Evolutionary conservation across 2,113 vertebrate species (phyloP).

Genomic region (Lophochroa leadbeateri): DNA sequence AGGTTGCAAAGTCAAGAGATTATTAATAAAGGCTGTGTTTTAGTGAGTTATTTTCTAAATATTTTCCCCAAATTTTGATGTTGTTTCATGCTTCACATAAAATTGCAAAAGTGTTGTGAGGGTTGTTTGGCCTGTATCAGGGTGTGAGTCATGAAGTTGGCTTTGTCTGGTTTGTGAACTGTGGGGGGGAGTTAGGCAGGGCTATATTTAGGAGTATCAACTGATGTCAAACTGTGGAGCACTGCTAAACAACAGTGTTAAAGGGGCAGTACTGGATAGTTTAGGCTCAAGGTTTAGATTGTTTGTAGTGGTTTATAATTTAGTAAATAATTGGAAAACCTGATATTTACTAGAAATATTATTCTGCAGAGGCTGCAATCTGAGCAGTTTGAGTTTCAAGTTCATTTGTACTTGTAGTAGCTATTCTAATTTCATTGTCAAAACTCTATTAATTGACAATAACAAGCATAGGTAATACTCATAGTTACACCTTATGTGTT

Average conservation of each 20-base stretch:
- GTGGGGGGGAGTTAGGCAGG: slow-evolving; percentile 39
- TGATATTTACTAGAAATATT: neutral
- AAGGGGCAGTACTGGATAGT: neutral
- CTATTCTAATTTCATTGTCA: neutral
- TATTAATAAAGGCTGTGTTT: neutral
- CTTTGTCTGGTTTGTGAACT: slow-evolving; percentile 48
- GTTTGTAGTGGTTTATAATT: neutral
- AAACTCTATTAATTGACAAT: neutral
- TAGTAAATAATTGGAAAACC: neutral
- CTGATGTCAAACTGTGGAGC: slow-evolving; percentile 45
- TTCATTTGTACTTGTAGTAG: neutral
- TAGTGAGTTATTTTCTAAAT: neutral
- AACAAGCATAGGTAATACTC: neutral
- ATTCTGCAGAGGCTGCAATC: neutral
- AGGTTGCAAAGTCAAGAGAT: neutral
- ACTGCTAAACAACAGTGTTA: slow-evolving; percentile 26
- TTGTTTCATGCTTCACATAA: neutral
- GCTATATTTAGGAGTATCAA: slow-evolving; percentile 63
- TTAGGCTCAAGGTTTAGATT: neutral
- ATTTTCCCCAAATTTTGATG: neutral
- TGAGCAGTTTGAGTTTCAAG: neutral
- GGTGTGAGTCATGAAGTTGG: slow-evolving; percentile 59
- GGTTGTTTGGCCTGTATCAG: slow-evolving; percentile 34
- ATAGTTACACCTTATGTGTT: neutral
- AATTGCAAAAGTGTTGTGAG: slow-evolving; percentile 24